Percentiles rank a stretch among this genome's conserved stretches.
Conservation (phyloP, 1,140 invertebrate species). For the Lutraria rhynchaena region DNA sequence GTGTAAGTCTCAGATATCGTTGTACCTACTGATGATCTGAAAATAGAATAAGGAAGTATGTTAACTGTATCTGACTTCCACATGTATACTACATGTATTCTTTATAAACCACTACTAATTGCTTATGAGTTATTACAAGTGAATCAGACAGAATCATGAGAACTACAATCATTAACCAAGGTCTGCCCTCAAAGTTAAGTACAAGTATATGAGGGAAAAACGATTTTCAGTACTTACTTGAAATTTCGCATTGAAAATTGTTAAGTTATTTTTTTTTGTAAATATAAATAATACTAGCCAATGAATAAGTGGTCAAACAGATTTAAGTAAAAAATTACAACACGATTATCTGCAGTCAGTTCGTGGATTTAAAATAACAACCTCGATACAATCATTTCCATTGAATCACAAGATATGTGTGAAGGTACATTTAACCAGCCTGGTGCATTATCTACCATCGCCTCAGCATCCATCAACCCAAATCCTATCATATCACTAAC, state of each 20-base stretch:
- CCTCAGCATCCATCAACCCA: conserved; percentile 33
- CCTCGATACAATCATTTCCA: neutral
- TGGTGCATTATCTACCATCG: conserved; percentile 20
- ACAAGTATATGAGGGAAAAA: too few species aligned
- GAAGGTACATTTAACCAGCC: conserved; percentile 6
- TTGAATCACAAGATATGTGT: neutral
- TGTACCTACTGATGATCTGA: conserved; percentile 1
- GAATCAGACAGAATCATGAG: neutral
- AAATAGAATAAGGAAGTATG: neutral
- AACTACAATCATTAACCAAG: too few species aligned
- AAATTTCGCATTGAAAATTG: too few species aligned
- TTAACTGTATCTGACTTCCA: neutral
- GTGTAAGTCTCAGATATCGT: neutral
- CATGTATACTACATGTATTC: neutral
- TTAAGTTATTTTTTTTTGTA: too few species aligned
- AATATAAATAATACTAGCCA: too few species aligned
- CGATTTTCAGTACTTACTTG: too few species aligned
- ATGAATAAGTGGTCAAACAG: neutral
- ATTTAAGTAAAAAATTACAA: neutral
- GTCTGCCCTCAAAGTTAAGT: too few species aligned
- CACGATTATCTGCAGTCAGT: neutral
- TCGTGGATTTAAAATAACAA: neutral
- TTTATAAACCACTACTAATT: neutral
- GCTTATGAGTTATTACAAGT: neutral
- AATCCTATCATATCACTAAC: conserved; percentile 30